Base-by-base conservation (phyloP, 2,888 invertebrate species). In the Sminthurides aquaticus region DNA sequence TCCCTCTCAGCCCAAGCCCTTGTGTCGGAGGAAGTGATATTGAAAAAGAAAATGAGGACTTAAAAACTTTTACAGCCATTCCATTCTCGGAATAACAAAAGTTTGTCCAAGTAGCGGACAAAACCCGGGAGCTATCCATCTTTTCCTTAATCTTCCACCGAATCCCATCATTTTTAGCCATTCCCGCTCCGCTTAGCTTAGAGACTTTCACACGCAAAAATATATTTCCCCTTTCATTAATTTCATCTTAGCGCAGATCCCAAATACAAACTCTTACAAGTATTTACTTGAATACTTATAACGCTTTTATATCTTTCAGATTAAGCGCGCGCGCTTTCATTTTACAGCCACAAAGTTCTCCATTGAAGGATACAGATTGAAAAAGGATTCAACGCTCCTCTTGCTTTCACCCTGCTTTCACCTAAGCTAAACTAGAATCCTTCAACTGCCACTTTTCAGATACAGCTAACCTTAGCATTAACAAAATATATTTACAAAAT, bases 11-110 rank as follows among this genome's bases (percentile, higher is more conserved):
- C 43, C 43, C 8, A 43, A 52, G 5, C n/a, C n/a, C n/a, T n/a
- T n/a, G n/a, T n/a, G n/a, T n/a, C n/a, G n/a, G n/a, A n/a, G n/a
- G n/a, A n/a, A n/a, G n/a, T n/a, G n/a, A n/a, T 22, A 15, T 22
- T 52, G 52, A 22, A 52, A 43, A 52, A 52, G 52, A 52, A 52
- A 52, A 52, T 5, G 52, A 52, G 20, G 52, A 52, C 52, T 52
- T 52, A 52, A 52, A 52, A 52, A 52, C 52, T 52, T 52, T 43
- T 52, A 52, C 8, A 20, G 52, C 52, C 22, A 22, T 52, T 52
- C 20, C 52, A 52, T 52, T 52, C 20, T 5, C 8, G 22, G 18
- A 52, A 20, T 15, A 52, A 52, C 5, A 5, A 15, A 20, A 15
- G 52, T 20, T 8, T 20, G 11, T 52, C 20, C 20, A 8, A 52